Base-by-base conservation (phyloP, 2,113 vertebrate species). In the Ictidomys tridecemlineatus region DNA sequence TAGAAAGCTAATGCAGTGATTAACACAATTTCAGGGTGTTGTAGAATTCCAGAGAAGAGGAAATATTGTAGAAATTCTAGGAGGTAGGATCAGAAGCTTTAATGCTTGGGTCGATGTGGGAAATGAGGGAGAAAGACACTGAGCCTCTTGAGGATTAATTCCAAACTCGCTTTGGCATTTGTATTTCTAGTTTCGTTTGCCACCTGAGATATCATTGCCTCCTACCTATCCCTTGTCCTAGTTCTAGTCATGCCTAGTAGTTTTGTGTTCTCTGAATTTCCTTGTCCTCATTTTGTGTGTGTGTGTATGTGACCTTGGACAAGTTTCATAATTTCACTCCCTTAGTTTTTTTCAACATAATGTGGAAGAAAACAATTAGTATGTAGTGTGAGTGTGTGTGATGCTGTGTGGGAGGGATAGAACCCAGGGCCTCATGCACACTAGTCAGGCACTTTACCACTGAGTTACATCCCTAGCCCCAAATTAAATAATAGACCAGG, bases 31-130 rank as follows among this genome's bases (percentile, higher is more conserved):
- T 4, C 58, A 42, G 76, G 63, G 39, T 42, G 63, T 24, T 24
- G 53, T 42, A 13, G 45, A 42, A 6, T 13, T 22, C n/a, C 61
- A 9, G 78, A 22, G 45, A 63, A 63, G 37, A 22, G 30, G 28
- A 65, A 8, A 32, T 3, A 1, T 28, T 13, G 51, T 45, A 39
- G 51, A 39, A 45, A 6, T 45, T 34, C 26, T 39, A 5, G 34
- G 53, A n/a, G 80, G 12, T 8, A 26, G 22, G 18, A 7, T 32
- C 45, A 11, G 20, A 26, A 18, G 76, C 61, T 24, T 61, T 26
- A 18, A 5, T 12, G 4, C 14, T 48, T 39, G 4, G 4, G 5
- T 39, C 20, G 32, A 4, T 37, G 0, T 4, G 37, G 77, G 24
- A 48, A 83, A 26, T 0, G 24, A 20, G 56, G 13, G 30, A 56